Evolutionary conservation across 1,140 invertebrate genomes (phyloP).

Genomic region (Mamestra configurata): DNA sequence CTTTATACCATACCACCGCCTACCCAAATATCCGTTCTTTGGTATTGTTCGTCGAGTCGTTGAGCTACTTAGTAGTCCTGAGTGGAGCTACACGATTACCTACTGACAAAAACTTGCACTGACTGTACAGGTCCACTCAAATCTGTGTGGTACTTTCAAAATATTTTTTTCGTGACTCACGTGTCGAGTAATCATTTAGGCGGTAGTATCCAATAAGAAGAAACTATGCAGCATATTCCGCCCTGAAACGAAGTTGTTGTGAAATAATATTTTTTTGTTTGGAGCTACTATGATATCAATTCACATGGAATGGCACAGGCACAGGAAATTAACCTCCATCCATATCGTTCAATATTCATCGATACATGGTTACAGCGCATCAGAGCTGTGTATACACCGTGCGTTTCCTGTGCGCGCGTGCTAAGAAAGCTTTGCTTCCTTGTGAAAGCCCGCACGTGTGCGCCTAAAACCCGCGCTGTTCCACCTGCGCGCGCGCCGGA

Average conservation of each 20-base stretch:
- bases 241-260: background rate
- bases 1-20: too few species aligned
- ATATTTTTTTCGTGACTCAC: too few species aligned
- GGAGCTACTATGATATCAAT: background rate
- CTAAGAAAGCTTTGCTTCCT: conserved; percentile 81
- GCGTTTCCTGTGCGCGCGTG: conserved; percentile 70
- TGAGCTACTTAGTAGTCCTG: too few species aligned
- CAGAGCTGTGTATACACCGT: conserved; percentile 45
- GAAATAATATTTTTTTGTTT: background rate
- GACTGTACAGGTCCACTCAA: too few species aligned
- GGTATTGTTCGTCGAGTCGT: too few species aligned
- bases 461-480: conserved; percentile 55
- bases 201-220: background rate
- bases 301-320: background rate
- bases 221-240: background rate
- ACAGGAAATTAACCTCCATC: conserved; percentile 28
- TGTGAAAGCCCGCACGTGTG: conserved; percentile 82
- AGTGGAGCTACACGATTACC: too few species aligned
- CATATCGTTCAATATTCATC: conserved; percentile 44
- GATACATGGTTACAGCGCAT: conserved; percentile 41
- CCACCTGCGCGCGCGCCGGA: conserved; percentile 77
- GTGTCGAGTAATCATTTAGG: too few species aligned
- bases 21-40: too few species aligned
- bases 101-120: too few species aligned
- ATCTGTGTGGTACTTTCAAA: too few species aligned